Conservation (phyloP, 2,888 invertebrate species). For the Eupsilia transversa region DNA sequence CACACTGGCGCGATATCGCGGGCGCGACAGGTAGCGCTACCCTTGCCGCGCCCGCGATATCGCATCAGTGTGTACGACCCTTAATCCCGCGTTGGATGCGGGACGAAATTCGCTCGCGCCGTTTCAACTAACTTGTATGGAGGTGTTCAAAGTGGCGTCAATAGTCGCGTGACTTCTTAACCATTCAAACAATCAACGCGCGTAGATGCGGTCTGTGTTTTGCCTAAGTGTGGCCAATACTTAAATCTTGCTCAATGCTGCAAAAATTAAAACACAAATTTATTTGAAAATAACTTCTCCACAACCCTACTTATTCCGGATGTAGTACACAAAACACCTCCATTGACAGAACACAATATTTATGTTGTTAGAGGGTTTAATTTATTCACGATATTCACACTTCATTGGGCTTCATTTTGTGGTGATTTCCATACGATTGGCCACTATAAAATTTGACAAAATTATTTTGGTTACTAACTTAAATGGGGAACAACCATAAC, state of each 20-base stretch:
- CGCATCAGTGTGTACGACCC: too few relatives aligned
- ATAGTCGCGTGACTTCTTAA: background rate
- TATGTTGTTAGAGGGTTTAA: constrained; percentile 35
- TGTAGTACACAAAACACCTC: background rate
- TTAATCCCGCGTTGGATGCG: background rate
- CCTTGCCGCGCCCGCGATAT: too few relatives aligned
- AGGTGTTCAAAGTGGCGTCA: background rate
- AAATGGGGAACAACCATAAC: background rate
- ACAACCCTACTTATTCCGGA: constrained; percentile 40
- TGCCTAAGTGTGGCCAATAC: background rate
- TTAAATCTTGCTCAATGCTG: background rate
- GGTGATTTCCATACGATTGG: constrained; percentile 7
- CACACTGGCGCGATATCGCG: too few relatives aligned
- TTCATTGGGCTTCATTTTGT: constrained; percentile 16
- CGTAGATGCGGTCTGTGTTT: too few relatives aligned
- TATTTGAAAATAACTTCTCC: background rate
- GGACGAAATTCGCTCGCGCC: background rate
- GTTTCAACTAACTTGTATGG: background rate
- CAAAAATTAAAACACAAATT: background rate
- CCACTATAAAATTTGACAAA: background rate
- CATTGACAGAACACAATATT: constrained; percentile 33
- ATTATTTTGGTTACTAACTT: background rate
- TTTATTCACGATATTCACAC: constrained; percentile 19
- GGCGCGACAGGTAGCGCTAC: too few relatives aligned
- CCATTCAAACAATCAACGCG: background rate